phyloP scores from a whole-genome alignment of 1,140 invertebrate species.

The Drosophila azteca region DNA sequence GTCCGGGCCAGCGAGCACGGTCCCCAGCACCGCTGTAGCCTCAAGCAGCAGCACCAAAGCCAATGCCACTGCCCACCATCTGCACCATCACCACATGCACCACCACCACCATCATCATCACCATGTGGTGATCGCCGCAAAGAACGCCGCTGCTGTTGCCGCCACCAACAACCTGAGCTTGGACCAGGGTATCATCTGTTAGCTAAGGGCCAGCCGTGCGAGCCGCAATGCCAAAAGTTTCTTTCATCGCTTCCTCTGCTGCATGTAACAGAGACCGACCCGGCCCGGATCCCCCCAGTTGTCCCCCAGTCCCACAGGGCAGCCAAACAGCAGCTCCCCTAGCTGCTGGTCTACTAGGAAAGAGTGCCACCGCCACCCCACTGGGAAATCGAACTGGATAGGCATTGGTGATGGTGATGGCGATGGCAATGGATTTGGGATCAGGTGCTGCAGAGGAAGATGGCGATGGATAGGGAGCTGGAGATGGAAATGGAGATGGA shows the following conservation, averaged over 20 bases:
- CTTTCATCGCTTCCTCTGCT: slow-evolving; percentile 83
- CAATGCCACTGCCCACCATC: slow-evolving; percentile 43
- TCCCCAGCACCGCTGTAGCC: slow-evolving; percentile 17
- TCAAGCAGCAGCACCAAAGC: slow-evolving; percentile 27
- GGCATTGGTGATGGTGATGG: slow-evolving; percentile 4
- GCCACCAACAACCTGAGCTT: slow-evolving; percentile 76
- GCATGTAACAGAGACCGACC: slow-evolving; percentile 68
- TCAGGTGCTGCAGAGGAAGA: slow-evolving; percentile 1
- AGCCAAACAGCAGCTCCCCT: slow-evolving; percentile 2
- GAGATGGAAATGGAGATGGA: slow-evolving; percentile 16
- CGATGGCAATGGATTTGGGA: not conserved
- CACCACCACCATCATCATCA: slow-evolving; percentile 74
- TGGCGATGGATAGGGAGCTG: not conserved
- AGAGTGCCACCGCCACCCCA: not conserved
- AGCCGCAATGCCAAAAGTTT: slow-evolving; percentile 83
- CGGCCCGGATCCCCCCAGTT: slow-evolving; percentile 18
- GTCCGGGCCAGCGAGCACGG: not conserved
- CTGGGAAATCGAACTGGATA: no score
- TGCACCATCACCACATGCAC: slow-evolving; percentile 71
- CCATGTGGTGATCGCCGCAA: slow-evolving; percentile 71
- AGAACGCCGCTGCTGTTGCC: slow-evolving; percentile 64
- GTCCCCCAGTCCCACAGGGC: slow-evolving; percentile 15
- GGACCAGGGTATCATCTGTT: slow-evolving; percentile 84
- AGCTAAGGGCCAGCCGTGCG: slow-evolving; percentile 83
- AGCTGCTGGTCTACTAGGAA: slow-evolving; percentile 25